Conservation (phyloP, 2,797 vertebrate genomes). For the Liparis tanakae region DNA sequence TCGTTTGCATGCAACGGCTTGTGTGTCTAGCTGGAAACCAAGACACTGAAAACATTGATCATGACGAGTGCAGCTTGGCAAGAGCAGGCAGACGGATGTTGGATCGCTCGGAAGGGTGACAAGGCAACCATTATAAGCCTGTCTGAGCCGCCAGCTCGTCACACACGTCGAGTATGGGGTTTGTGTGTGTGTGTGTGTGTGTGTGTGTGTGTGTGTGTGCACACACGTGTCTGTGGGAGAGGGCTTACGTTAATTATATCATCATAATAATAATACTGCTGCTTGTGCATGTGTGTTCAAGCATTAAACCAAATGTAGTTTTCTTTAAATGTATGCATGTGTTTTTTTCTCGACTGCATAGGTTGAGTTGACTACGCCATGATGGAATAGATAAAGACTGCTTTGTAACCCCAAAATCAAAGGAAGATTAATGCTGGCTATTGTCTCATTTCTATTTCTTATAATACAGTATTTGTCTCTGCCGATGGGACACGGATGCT, state of each 20-base stretch:
- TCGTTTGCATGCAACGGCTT: not conserved
- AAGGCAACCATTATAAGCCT: slow-evolving; percentile 76
- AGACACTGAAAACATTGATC: slow-evolving; percentile 52
- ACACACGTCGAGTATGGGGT: slow-evolving; percentile 24
- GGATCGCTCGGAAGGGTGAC: slow-evolving; percentile 59
- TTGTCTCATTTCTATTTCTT: not conserved
- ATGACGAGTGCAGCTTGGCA: slow-evolving; percentile 54
- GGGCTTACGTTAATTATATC: slow-evolving; percentile 28
- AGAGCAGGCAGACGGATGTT: slow-evolving; percentile 59
- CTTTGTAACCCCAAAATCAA: not conserved
- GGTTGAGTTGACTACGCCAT: not conserved
- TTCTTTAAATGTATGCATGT: not conserved
- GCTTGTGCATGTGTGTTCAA: slow-evolving; percentile 23
- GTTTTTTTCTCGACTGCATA: not conserved
- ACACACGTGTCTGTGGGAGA: slow-evolving; percentile 30
- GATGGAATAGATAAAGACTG: not conserved
- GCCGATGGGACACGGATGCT: not conserved
- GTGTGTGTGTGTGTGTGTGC: slow-evolving; percentile 29
- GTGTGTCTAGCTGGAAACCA: slow-evolving; percentile 24
- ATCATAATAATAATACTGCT: slow-evolving; percentile 28
- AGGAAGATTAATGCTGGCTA: not conserved
- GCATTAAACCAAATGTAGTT: slow-evolving; percentile 25
- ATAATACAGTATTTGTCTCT: not conserved
- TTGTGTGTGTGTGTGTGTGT: slow-evolving; percentile 5
- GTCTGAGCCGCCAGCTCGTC: slow-evolving; percentile 48